A percentile compares a stretch with the other conserved stretches of the same genome.
These are phyloP conservation scores for Ecdyonurus torrentis DNA, from an alignment of 2,888 invertebrate species.

Conservation along the genomic window DNA sequence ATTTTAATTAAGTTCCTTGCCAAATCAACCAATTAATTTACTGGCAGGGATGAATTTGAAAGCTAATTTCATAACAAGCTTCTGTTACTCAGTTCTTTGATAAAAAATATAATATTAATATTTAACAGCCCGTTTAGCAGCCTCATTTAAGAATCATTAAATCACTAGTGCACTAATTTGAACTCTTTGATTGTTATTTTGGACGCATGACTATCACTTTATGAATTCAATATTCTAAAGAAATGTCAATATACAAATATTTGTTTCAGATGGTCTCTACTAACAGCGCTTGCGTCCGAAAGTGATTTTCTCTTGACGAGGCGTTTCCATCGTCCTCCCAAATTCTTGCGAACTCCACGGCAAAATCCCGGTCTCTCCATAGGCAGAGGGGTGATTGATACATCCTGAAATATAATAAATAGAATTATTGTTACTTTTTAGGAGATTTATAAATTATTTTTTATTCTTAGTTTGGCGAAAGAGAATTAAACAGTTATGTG, in stretches of 20 bases:
- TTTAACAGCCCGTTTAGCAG: neutral
- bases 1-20: neutral
- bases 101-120: neutral
- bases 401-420: constrained; percentile 47
- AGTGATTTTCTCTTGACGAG: constrained; percentile 70
- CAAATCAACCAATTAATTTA: neutral
- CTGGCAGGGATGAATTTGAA: neutral
- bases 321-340: constrained; percentile 72
- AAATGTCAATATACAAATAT: constrained; percentile 62
- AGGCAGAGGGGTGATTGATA: constrained; percentile 48
- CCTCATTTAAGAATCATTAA: neutral
- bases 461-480: no score
- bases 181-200: neutral
- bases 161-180: neutral
- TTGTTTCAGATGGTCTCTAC: constrained; percentile 73
- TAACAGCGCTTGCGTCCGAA: constrained; percentile 65
- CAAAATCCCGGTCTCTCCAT: constrained; percentile 54
- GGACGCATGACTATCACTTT: neutral
- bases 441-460: no score
- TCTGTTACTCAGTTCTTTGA: neutral
- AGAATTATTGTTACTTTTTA: no score
- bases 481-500: no score
- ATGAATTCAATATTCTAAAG: neutral
- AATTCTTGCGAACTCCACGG: constrained; percentile 68
- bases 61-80: neutral